Evolutionary conservation across 2,113 vertebrate species (phyloP).

Genomic region (Rostratula benghalensis): DNA sequence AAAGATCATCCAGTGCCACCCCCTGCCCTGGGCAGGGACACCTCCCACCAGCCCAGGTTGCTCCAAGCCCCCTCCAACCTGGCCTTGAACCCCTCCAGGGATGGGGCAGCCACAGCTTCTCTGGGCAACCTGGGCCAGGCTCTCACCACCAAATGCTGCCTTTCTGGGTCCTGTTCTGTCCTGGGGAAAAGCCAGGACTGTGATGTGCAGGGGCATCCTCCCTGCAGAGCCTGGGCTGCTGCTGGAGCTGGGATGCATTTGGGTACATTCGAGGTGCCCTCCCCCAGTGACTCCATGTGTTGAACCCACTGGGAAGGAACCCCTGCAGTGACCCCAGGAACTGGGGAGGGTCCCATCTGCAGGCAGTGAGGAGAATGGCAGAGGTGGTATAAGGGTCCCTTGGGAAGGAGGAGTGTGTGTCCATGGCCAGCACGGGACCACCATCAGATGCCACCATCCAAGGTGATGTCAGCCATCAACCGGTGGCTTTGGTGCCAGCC

Average conservation of each 20-base stretch:
- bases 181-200: not conserved
- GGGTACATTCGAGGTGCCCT: not conserved
- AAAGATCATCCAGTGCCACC: too few relatives aligned
- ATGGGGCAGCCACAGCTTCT: too few relatives aligned
- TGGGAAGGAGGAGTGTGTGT: not conserved
- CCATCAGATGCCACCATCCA: too few relatives aligned
- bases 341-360: not conserved
- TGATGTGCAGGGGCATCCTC: not conserved
- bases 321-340: fast-evolving
- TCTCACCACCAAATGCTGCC: not conserved
- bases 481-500: not conserved
- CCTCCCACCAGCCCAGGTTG: too few relatives aligned
- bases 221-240: not conserved
- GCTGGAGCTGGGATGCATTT: not conserved
- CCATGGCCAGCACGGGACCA: too few relatives aligned
- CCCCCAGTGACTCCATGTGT: fast-evolving
- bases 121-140: too few relatives aligned
- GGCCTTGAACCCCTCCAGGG: too few relatives aligned
- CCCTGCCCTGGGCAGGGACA: too few relatives aligned
- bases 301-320: not conserved
- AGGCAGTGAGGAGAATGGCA: fast-evolving
- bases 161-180: not conserved
- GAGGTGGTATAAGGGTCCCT: fast-evolving
- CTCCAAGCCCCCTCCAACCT: too few relatives aligned
- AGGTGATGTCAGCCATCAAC: too few relatives aligned